Evolutionary conservation across 2,113 vertebrate species (phyloP).

Genomic region (Coregonus clupeaformis): DNA sequence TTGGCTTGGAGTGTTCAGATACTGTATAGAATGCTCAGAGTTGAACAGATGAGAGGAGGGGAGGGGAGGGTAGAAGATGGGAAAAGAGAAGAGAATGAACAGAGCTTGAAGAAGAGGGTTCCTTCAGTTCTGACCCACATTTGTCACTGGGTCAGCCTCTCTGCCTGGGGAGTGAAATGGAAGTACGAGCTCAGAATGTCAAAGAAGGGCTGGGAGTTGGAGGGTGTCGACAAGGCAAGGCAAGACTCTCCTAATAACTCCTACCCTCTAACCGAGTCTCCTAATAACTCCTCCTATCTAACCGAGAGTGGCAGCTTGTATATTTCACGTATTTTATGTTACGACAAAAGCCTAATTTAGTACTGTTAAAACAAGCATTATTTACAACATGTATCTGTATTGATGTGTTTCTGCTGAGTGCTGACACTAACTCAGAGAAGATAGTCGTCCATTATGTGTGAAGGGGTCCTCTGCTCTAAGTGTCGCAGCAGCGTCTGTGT

Average conservation of each 20-base stretch:
- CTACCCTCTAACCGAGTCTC: no score
- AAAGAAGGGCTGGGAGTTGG: background rate
- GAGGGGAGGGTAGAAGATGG: no score
- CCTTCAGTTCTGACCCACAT: conserved; percentile 26
- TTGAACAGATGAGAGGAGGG: no score
- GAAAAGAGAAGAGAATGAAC: background rate
- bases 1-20: background rate
- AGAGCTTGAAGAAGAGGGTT: conserved; percentile 1
- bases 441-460: background rate
- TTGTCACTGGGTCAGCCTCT: conserved; percentile 36
- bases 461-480: background rate
- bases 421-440: background rate
- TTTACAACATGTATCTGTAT: background rate
- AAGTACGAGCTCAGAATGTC: conserved; percentile 35
- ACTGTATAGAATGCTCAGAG: background rate
- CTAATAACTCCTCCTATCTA: no score
- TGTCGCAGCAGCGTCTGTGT: no score
- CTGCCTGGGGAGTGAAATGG: conserved; percentile 40
- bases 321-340: background rate
- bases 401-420: no score
- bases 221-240: conserved; percentile 3
- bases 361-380: background rate
- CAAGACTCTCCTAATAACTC: background rate
- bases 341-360: background rate
- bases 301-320: no score